Evolutionary conservation across 2,888 invertebrate species (phyloP), one percentile per base, ranked within the genome.

Genomic region (Phaonia tiefii): DNA sequence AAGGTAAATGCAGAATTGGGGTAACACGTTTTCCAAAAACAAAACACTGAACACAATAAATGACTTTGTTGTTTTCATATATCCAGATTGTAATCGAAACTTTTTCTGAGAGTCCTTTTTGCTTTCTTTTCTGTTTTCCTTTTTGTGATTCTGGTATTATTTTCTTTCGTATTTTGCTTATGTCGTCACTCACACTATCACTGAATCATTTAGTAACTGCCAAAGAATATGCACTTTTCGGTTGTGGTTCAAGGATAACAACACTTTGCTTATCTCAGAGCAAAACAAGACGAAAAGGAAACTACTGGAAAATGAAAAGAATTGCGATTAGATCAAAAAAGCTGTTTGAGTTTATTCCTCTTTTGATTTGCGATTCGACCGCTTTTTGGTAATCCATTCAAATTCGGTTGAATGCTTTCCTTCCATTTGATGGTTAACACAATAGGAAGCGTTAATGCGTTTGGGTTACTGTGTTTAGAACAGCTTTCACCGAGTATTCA

Each of bases 401-500:
- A 8, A 25, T 31, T 25, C 54, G 54, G 54, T 54, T 54, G 17
- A 3, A 54, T 22, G 5, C 44, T 44, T 51, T 31, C 46, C 37
- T 75, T 11, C 66, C 67, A 17, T 25, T 22, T 63, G 60, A 46
- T 42, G 22, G 44, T 66, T 54, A 70, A 71, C 51, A 71, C 51
- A 71, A 60, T 58, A 10, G 37, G 13, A 20, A 31, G 58, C 72
- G 54, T 73, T 77, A 63, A 15, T 44, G 39, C 75, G 54, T 83
- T 85, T 85, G 87, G 72, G 78, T 84, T 70, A 46, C 79, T 85
- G 86, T 81, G 86, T 80, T 84, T 60, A 72, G 71, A 56, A 77
- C 87, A 88, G 87, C 87, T 87, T 85, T 85, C 89, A 85, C 86
- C 86, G 88, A 88, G 85, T 86, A 86, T 86, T 87, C 87, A 87